Evolutionary conservation across 2,113 vertebrate species (phyloP), one percentile per base, ranked within the genome.

Genomic region (Tupaia tana): DNA sequence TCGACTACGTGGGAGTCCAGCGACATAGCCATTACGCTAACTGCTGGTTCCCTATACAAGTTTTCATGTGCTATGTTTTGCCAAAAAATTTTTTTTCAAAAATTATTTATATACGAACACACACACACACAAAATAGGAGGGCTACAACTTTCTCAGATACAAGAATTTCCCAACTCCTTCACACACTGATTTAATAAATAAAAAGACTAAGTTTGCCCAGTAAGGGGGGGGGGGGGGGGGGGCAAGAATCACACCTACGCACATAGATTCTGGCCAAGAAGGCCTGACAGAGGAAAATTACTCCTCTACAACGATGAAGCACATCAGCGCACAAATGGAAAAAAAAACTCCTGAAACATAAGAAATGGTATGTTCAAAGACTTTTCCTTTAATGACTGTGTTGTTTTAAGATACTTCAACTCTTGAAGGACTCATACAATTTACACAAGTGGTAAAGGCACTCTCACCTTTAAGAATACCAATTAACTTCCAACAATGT

Each of bases 401-500:
- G 29, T 24, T 75, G 25, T 52, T 70, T 10, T 77, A 1, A 63
- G 27, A 34, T 77, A 89, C 82, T 34, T 74, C 54, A 81, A 74
- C 7, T 27, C 54, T 56, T 15, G 73, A 19, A 61, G 16, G 34
- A 29, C 10, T 4, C 22, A 67, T 19, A 0, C 7, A 59, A 29
- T 75, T 67, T 20, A 74, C 10, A 69, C 34, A 90, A 71, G 15
- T 82, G 34, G 16, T 75, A 43, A 93, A 79, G 34, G 27, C 6
- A 63, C 2, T 16, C 18, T 70, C 20, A 93, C 16, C 54, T 63
- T 34, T 59, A 78, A 73, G 71, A 91, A 83, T 12, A 80, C n/a
- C 66, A 79, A 85, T 79, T 70, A 81, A 88, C 69, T 83, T 67
- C 71, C 64, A 87, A n/a, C 52, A 91, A 71, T 71, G 29, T 54